A percentile compares a stretch with the other conserved stretches of the same genome.
Conservation (phyloP, 2,888 invertebrate genomes). For the Brenthis daphne region DNA sequence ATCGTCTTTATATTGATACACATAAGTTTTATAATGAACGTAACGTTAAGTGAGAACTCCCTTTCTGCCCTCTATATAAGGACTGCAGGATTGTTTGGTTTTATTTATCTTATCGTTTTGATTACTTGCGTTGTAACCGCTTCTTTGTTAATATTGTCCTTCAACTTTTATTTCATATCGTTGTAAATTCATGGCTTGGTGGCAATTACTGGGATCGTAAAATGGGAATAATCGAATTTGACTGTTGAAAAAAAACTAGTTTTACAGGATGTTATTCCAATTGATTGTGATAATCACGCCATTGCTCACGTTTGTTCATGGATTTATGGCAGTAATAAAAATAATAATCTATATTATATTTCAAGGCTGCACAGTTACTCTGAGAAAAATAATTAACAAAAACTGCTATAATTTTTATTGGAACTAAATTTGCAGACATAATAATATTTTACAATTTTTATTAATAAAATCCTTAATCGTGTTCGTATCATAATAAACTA, state of each 20-base stretch:
- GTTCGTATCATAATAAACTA: too few species aligned
- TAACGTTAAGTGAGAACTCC: background rate
- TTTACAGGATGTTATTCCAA: constrained; percentile 30
- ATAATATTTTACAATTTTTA: background rate
- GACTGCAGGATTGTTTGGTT: constrained; percentile 25
- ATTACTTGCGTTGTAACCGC: constrained; percentile 29
- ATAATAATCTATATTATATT: constrained; percentile 12
- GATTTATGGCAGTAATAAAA: constrained; percentile 7
- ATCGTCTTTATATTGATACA: constrained; percentile 1
- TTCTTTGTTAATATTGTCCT: constrained; percentile 33
- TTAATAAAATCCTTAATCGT: too few species aligned
- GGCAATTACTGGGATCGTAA: constrained; percentile 20
- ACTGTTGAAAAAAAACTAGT: constrained; percentile 18
- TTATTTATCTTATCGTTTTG: constrained; percentile 34
- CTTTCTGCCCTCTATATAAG: constrained; percentile 7
- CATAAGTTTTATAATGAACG: constrained; percentile 14
- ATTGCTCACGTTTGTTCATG: constrained; percentile 13
- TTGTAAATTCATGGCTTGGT: constrained; percentile 24
- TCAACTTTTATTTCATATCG: constrained; percentile 31
- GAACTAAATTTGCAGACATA: background rate
- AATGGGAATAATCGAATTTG: constrained; percentile 18
- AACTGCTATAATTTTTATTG: background rate
- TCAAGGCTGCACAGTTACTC: constrained; percentile 10
- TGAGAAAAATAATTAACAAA: background rate
- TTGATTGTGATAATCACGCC: constrained; percentile 16